Conservation (phyloP, 1,140 invertebrate species). For the Drosophila nebulosa region DNA sequence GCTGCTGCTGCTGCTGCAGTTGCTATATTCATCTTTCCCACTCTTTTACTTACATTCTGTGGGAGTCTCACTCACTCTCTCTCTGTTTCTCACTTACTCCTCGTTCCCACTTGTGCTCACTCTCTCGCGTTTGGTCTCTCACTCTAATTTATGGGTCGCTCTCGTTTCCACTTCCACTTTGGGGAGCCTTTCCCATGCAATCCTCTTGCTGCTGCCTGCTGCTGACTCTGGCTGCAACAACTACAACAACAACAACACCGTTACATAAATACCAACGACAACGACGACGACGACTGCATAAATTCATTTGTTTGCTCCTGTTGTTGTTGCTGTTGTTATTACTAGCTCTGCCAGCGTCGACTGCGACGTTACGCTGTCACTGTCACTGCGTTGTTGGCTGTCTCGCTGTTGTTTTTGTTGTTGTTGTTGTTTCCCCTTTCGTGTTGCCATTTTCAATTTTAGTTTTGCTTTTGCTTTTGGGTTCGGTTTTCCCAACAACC, state of each 20-base stretch:
- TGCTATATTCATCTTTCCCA: slow-evolving; percentile 20
- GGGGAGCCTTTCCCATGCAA: slow-evolving; percentile 33
- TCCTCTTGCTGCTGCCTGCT: slow-evolving; percentile 38
- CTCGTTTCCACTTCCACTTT: slow-evolving; percentile 51
- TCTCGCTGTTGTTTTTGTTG: slow-evolving; percentile 14
- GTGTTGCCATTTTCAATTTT: slow-evolving; percentile 75
- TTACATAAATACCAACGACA: slow-evolving; percentile 67
- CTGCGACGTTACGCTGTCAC: slow-evolving; percentile 26
- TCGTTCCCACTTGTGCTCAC: slow-evolving; percentile 11
- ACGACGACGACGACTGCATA: slow-evolving; percentile 52
- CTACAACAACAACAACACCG: slow-evolving; percentile 55
- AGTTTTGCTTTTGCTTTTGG: slow-evolving; percentile 58
- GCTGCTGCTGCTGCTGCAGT: slow-evolving; percentile 14
- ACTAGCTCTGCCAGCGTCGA: slow-evolving; percentile 46
- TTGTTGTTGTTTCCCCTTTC: slow-evolving; percentile 20
- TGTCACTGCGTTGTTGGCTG: slow-evolving; percentile 39
- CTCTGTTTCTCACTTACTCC: background rate
- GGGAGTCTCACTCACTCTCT: background rate
- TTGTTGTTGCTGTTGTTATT: slow-evolving; percentile 35
- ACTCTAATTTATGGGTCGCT: slow-evolving; percentile 71
- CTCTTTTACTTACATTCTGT: background rate
- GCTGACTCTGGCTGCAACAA: slow-evolving; percentile 21
- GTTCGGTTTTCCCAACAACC: slow-evolving; percentile 40
- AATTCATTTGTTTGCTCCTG: slow-evolving; percentile 62
- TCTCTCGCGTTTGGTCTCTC: slow-evolving; percentile 24